These are phyloP conservation scores for Tiliacea citrago DNA, from an alignment of 2,888 invertebrate genomes.

Conservation along the genomic window DNA sequence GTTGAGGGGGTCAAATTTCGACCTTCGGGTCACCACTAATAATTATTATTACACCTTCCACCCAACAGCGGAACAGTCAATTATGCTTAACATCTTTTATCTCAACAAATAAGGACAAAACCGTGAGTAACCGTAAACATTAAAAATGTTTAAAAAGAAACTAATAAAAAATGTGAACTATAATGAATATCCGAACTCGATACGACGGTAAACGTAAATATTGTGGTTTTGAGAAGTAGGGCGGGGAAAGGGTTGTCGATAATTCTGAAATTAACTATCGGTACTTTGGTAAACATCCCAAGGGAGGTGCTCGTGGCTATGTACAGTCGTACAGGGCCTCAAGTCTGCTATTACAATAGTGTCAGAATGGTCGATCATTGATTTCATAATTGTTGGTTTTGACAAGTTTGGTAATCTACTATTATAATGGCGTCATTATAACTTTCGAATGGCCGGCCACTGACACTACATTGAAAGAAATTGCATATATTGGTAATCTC, in stretches of 20 bases:
- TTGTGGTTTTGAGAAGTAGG: slow-evolving; percentile 65
- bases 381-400: no score
- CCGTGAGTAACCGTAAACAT: slow-evolving; percentile 32
- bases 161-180: slow-evolving; percentile 62
- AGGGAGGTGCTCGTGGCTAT: no score
- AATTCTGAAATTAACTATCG: slow-evolving; percentile 1
- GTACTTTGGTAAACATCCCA: neutral
- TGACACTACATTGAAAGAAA: no score
- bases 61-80: neutral
- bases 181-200: slow-evolving; percentile 47
- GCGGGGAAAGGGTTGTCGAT: slow-evolving; percentile 26
- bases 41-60: neutral
- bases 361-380: no score
- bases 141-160: slow-evolving; percentile 59
- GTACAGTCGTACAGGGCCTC: no score
- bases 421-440: no score
- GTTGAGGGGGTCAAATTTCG: no score
- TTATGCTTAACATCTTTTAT: slow-evolving; percentile 12
- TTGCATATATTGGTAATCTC: no score
- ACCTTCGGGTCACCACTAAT: no score
- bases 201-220: slow-evolving; percentile 67
- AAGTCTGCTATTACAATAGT: no score
- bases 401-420: no score
- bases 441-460: no score
- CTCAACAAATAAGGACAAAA: slow-evolving; percentile 39